Evolutionary conservation across 2,113 vertebrate species (phyloP), one percentile per base, ranked within the genome.

Genomic region (Psephotus haematonotus): DNA sequence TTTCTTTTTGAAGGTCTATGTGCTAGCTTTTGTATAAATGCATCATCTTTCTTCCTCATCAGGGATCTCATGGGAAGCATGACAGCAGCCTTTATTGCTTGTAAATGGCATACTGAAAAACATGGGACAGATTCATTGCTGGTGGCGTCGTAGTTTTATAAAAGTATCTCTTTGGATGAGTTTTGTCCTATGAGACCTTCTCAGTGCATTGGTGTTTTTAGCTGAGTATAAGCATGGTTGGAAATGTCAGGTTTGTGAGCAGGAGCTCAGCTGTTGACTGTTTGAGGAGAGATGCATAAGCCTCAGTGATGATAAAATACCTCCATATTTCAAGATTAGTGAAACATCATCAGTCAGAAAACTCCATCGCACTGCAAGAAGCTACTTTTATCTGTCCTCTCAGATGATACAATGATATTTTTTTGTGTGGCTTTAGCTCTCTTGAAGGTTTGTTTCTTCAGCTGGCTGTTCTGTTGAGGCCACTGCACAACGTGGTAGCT

Each of bases 41-140:
- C 31, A 64, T 68, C 68, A 69, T 87, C 43, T 92, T 88, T 92
- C 86, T 79, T 91, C 49, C 88, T 84, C 88, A 88, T 91, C 29
- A 50, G 82, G 18, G 70, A 75, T 97, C 95, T 97, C 63, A 5
- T 67, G 89, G 93, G 89, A 97, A 95, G 95, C 95, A 88, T 95
- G 95, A 87, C 92, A 97, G 95, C 77, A 95, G 90, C 75, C 93
- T 96, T 97, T 94, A 52, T 91, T 97, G 95, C 86, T 52, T 96
- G 94, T 49, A 91, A 93, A 86, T 33, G 46, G 60, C 43, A 67
- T 28, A 23, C 41, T 77, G 82, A 85, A 93, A 96, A 93, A 52
- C 62, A 78, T 9, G 9, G 72, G 79, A 60, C 68, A 94, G 70
- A 87, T 57, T 88, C 72, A 24, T 17, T 59, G 90, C 49, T 83